These are phyloP conservation scores for Colletes collaris DNA, from an alignment of 2,888 invertebrate species.

Conservation along the genomic window DNA sequence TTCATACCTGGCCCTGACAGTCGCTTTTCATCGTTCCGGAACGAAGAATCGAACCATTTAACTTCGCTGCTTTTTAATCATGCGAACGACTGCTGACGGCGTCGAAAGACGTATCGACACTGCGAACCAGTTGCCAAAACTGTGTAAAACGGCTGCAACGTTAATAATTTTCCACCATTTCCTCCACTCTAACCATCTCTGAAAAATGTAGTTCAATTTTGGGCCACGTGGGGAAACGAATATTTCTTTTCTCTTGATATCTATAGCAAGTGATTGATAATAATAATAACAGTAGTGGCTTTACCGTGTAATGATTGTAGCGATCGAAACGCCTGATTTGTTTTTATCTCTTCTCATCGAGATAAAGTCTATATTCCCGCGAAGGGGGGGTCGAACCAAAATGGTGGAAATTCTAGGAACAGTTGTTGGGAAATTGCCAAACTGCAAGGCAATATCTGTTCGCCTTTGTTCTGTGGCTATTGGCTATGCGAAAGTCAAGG, in stretches of 20 bases:
- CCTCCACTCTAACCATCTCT: too few relatives aligned
- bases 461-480: slow-evolving; percentile 32
- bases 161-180: too few relatives aligned
- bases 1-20: slow-evolving; percentile 49
- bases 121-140: too few relatives aligned
- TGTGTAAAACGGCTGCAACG: too few relatives aligned
- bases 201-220: too few relatives aligned
- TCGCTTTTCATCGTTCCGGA: slow-evolving; percentile 40
- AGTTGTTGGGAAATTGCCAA: slow-evolving; percentile 45
- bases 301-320: background rate
- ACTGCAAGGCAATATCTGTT: slow-evolving; percentile 42
- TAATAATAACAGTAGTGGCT: background rate
- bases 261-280: background rate
- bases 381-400: slow-evolving; percentile 15
- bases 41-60: slow-evolving; percentile 30
- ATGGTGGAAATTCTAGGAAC: slow-evolving; percentile 28
- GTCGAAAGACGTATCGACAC: too few relatives aligned
- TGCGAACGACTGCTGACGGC: too few relatives aligned
- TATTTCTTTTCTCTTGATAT: too few relatives aligned
- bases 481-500: slow-evolving; percentile 34
- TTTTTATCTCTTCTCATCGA: slow-evolving; percentile 5
- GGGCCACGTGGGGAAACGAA: too few relatives aligned
- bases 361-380: background rate
- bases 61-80: background rate
- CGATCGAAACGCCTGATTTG: slow-evolving; percentile 4